phyloP scores from a whole-genome alignment of 2,113 vertebrate genomes.

The Heterocephalus glaber region DNA sequence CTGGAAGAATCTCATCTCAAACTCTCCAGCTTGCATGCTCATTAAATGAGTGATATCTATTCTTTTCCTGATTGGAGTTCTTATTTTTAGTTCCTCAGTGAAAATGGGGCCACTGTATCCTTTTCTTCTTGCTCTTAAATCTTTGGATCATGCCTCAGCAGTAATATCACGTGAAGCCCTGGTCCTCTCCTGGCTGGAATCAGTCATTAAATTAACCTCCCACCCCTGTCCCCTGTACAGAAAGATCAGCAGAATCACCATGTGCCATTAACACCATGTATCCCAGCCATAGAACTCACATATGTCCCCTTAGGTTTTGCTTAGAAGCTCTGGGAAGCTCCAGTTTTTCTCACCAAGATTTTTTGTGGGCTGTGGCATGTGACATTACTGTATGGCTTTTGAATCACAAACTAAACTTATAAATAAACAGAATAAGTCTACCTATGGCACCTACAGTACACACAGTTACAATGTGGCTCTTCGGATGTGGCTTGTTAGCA shows the following conservation, averaged over 20 bases:
- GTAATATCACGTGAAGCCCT: no score
- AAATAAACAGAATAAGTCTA: background rate
- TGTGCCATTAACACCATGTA: accelerated
- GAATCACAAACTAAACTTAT: background rate
- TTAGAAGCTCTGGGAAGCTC: background rate
- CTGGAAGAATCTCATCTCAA: background rate
- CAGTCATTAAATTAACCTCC: background rate
- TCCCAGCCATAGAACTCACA: accelerated
- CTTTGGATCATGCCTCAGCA: background rate
- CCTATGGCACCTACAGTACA: background rate
- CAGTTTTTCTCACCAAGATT: background rate
- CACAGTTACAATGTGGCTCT: background rate
- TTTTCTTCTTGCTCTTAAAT: background rate
- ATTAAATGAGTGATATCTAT: background rate
- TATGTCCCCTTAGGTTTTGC: background rate
- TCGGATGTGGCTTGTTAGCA: background rate
- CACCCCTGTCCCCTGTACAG: accelerated
- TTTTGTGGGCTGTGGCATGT: accelerated
- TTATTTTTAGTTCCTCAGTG: background rate
- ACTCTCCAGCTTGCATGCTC: background rate
- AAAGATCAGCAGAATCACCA: background rate
- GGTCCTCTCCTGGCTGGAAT: background rate
- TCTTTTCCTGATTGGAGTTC: background rate
- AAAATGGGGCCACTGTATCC: no score
- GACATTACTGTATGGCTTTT: background rate